Evolutionary conservation across 2,888 invertebrate genomes (phyloP).

Genomic region (Polydrusus cervinus): DNA sequence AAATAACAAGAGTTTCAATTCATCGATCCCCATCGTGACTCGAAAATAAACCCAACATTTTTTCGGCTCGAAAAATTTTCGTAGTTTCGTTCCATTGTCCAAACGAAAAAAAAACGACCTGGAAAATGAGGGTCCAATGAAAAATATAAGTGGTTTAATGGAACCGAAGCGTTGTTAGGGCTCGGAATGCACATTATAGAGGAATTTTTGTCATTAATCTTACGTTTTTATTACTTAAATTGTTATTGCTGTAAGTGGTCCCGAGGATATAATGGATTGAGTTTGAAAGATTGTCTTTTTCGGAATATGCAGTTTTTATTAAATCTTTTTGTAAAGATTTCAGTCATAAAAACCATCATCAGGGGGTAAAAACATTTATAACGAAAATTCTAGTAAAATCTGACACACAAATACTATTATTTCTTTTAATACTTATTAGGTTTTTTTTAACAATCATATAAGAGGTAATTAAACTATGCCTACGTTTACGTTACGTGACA

Average conservation of each 20-base stretch:
- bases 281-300: constrained; percentile 44
- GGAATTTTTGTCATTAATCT: constrained; percentile 54
- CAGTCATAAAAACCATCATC: no score
- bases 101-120: constrained; percentile 35
- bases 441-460: no score
- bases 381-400: no score
- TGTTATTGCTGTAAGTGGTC: constrained; percentile 50
- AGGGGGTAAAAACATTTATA: no score
- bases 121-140: constrained; percentile 51
- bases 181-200: constrained; percentile 50
- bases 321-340: no score
- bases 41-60: constrained; percentile 48
- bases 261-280: constrained; percentile 39
- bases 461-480: no score
- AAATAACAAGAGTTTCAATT: constrained; percentile 18
- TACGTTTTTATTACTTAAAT: constrained; percentile 54
- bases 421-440: no score
- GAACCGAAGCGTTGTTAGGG: constrained; percentile 50
- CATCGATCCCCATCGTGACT: constrained; percentile 38
- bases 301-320: no score
- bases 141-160: constrained; percentile 56
- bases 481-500: no score
- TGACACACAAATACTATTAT: no score
- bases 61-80: constrained; percentile 39
- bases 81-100: constrained; percentile 34